A percentile compares a stretch with the other conserved stretches of the same genome.
Conservation (phyloP, 2,113 vertebrate species). For the Erythrocebus patas region DNA sequence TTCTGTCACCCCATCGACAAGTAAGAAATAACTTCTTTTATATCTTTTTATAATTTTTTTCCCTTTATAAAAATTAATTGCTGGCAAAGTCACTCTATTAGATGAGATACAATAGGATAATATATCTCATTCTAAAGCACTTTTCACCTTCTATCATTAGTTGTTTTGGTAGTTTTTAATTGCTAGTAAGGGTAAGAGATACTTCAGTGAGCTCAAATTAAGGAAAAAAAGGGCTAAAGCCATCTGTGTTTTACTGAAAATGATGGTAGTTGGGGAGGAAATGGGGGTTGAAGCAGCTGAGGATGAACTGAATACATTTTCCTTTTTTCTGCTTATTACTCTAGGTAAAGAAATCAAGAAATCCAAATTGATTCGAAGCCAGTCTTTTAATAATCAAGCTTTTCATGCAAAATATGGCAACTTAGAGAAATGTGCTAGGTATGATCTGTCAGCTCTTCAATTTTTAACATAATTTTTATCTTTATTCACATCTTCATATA, state of each 20-base stretch:
- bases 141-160: background rate
- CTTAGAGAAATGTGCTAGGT: constrained; percentile 90
- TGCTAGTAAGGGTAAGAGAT: background rate
- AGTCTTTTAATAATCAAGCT: constrained; percentile 94
- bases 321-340: constrained; percentile 65
- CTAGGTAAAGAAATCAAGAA: constrained; percentile 94
- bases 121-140: background rate
- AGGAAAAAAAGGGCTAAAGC: background rate
- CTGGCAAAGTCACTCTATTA: background rate
- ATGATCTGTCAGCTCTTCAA: constrained; percentile 72
- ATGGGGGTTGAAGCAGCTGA: background rate
- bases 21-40: constrained; percentile 73
- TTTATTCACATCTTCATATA: background rate
- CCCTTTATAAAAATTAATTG: background rate
- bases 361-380: constrained; percentile 93
- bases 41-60: background rate
- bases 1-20: constrained; percentile 79
- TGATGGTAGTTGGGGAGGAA: background rate
- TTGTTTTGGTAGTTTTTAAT: background rate
- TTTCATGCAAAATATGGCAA: constrained; percentile 89
- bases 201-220: background rate
- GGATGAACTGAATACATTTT: background rate
- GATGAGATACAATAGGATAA: background rate
- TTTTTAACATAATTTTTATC: background rate
- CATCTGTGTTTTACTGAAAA: background rate